Evolutionary conservation across 2,797 vertebrate species (phyloP).

Genomic region (Steatocranus sp.): DNA sequence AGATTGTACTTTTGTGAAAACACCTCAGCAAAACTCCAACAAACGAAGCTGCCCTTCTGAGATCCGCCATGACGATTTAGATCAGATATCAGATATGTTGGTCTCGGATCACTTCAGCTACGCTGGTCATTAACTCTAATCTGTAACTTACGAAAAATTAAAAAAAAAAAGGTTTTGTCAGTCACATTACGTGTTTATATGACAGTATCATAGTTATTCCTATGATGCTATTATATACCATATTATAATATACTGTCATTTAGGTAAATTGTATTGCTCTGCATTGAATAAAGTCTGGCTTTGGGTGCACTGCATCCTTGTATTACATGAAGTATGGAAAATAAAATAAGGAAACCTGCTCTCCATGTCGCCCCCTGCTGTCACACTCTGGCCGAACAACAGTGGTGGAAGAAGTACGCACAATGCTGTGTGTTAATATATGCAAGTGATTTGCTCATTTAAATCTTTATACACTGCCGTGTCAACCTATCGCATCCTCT

Average conservation of each 20-base stretch:
- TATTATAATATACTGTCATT: constrained; percentile 85
- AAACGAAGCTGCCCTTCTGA: not conserved
- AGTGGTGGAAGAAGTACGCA: not conserved
- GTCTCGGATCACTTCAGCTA: constrained; percentile 72
- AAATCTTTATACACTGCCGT: not conserved
- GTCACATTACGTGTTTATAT: constrained; percentile 77
- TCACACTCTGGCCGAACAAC: not conserved
- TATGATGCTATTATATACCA: constrained; percentile 56
- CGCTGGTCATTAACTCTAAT: constrained; percentile 72
- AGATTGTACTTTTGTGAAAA: constrained; percentile 76
- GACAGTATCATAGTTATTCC: constrained; percentile 85
- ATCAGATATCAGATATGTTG: constrained; percentile 72
- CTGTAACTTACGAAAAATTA: constrained; percentile 78
- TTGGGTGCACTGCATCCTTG: constrained; percentile 81
- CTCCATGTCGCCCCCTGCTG: constrained; percentile 31
- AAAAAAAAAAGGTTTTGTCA: constrained; percentile 36
- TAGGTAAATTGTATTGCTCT: constrained; percentile 93
- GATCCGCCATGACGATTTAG: constrained; percentile 16
- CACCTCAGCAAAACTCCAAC: constrained; percentile 41
- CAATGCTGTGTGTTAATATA: not conserved
- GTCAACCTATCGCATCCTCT: not conserved
- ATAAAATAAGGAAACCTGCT: not conserved
- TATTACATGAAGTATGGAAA: constrained; percentile 17
- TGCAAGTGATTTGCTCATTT: not conserved
- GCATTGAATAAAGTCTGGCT: constrained; percentile 94